Percentiles rank a stretch among this genome's conserved stretches.
These are phyloP conservation scores for Agonopterix subpropinquella DNA, from an alignment of 2,888 invertebrate species.

Conservation along the genomic window DNA sequence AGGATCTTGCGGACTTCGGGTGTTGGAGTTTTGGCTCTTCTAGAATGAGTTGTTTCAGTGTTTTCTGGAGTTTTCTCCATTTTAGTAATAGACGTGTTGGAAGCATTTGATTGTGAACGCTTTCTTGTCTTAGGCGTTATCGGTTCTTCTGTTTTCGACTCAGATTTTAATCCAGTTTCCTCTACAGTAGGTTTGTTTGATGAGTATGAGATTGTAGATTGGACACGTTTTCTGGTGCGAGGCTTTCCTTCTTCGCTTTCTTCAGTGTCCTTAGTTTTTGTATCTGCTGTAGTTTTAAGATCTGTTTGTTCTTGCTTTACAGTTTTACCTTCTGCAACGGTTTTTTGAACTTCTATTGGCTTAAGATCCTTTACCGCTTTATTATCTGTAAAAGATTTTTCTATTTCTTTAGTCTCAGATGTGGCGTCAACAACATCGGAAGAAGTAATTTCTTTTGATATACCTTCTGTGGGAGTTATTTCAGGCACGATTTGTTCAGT, in stretches of 20 bases:
- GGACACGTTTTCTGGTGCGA: conserved; percentile 13
- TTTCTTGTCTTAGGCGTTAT: conserved; percentile 47
- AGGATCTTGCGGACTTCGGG: conserved; percentile 53
- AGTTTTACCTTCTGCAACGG: neutral
- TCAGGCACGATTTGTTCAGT: neutral
- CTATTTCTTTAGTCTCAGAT: too few relatives aligned
- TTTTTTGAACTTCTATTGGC: neutral
- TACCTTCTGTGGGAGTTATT: neutral
- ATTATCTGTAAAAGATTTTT: neutral
- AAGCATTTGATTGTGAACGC: conserved; percentile 43
- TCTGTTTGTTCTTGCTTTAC: neutral
- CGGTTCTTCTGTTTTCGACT: conserved; percentile 16
- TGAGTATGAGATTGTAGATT: conserved; percentile 21
- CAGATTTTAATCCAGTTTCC: neutral
- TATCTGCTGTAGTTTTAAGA: neutral
- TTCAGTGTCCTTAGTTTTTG: neutral
- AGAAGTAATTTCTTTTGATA: neutral
- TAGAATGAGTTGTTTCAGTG: conserved; percentile 22
- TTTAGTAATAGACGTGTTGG: conserved; percentile 31
- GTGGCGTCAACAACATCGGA: too few relatives aligned
- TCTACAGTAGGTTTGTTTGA: conserved; percentile 18
- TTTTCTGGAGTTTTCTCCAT: conserved; percentile 36
- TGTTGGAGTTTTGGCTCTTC: conserved; percentile 44
- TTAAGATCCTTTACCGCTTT: conserved; percentile 4
- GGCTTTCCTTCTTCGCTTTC: neutral